Conservation (phyloP, 2,797 vertebrate species). For the Apogon hyalosoma region DNA sequence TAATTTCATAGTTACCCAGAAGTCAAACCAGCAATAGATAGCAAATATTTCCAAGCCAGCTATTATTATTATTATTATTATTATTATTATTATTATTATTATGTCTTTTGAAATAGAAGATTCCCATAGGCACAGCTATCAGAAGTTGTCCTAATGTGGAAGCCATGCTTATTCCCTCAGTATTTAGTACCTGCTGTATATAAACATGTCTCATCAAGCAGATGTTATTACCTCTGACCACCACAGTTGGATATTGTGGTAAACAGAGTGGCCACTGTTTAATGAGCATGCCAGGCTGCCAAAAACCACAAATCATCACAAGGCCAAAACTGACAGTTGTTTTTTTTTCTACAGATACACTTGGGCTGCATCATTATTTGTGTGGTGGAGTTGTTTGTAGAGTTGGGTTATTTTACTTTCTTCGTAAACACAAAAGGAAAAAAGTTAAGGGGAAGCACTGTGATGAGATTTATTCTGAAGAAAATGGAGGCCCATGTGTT, state of each 20-base stretch:
- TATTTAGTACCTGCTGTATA: conserved; percentile 46
- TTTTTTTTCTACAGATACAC: conserved; percentile 27
- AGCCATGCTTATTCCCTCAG: conserved; percentile 7
- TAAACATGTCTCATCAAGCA: conserved; percentile 47
- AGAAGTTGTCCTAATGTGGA: no score
- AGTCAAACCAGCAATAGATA: conserved; percentile 23
- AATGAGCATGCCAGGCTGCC: conserved; percentile 43
- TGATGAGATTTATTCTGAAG: conserved; percentile 21
- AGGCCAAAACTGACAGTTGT: conserved; percentile 35
- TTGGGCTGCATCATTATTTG: conserved; percentile 11
- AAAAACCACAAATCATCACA: conserved; percentile 56
- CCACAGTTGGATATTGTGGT: conserved; percentile 20
- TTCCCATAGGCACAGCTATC: no score
- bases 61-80: no score
- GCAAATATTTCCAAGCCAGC: no score
- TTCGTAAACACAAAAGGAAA: not conserved
- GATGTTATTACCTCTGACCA: conserved; percentile 48
- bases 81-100: no score
- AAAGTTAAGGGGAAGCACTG: not conserved
- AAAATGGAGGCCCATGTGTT: conserved; percentile 10
- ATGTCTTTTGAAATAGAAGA: no score
- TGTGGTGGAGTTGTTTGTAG: conserved; percentile 6
- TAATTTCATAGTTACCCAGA: conserved; percentile 61
- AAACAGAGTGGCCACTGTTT: conserved; percentile 53
- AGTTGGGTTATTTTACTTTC: conserved; percentile 8